phyloP scores from a whole-genome alignment of 1,140 invertebrate genomes.

The Zaprionus nigranus region DNA sequence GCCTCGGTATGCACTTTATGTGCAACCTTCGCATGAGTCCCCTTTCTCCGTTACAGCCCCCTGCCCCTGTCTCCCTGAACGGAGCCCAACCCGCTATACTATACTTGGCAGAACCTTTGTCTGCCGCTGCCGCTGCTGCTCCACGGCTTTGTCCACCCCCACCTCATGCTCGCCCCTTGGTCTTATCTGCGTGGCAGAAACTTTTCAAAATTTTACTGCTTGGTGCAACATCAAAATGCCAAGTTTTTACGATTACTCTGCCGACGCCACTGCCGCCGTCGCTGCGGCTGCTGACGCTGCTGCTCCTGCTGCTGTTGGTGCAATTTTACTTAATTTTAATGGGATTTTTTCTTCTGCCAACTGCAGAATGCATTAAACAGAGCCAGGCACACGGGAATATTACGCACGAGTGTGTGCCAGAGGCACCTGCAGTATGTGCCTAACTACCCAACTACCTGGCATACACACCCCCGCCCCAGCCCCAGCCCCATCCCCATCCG shows the following conservation, averaged over 20 bases:
- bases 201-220: slow-evolving; percentile 81
- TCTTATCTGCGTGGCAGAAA: slow-evolving; percentile 81
- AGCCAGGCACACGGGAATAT: slow-evolving; percentile 69
- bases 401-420: slow-evolving; percentile 61
- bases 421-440: slow-evolving; percentile 31
- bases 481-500: not conserved
- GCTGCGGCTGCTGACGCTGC: slow-evolving; percentile 55
- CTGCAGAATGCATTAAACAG: slow-evolving; percentile 82
- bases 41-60: not conserved
- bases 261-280: slow-evolving; percentile 20
- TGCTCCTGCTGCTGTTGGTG: slow-evolving; percentile 57
- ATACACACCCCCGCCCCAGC: not conserved
- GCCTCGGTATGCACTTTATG: slow-evolving; percentile 65
- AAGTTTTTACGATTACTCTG: slow-evolving; percentile 80
- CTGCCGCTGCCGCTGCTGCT: slow-evolving; percentile 20
- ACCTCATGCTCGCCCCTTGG: slow-evolving; percentile 26
- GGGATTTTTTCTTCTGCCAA: slow-evolving; percentile 82
- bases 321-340: slow-evolving; percentile 84
- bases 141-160: slow-evolving; percentile 15
- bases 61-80: not conserved
- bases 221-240: slow-evolving; percentile 82
- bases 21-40: slow-evolving; percentile 62
- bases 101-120: slow-evolving; percentile 46
- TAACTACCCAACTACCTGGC: slow-evolving; percentile 10
- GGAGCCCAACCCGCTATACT: slow-evolving; percentile 31